phyloP scores from a whole-genome alignment of 2,113 vertebrate species.

The Diphyllodes magnificus region DNA sequence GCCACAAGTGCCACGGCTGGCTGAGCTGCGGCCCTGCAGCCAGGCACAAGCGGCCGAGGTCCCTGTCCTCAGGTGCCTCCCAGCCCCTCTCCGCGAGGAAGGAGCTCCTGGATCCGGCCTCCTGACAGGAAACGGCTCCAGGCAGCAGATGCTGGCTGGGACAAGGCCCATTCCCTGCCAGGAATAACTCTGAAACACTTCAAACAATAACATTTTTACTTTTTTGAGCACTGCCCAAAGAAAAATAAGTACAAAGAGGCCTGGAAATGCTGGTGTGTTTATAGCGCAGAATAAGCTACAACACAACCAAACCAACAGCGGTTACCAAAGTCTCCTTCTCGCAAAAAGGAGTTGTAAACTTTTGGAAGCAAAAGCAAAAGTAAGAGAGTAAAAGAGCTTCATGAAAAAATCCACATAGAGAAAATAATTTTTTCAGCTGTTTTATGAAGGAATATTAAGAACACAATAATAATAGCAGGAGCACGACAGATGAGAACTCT shows the following conservation, averaged over 20 bases:
- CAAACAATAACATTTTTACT: slow-evolving; percentile 21
- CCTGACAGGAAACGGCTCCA: not conserved
- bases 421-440: not conserved
- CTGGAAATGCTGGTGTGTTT: not conserved
- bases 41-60: not conserved
- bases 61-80: not conserved
- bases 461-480: not conserved
- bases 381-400: not conserved
- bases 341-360: not conserved
- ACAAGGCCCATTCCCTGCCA: not conserved
- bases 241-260: not conserved
- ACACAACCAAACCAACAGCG: not conserved
- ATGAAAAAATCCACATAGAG: not conserved
- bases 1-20: not conserved
- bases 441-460: not conserved
- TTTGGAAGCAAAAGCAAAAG: not conserved
- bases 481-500: not conserved
- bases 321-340: not conserved
- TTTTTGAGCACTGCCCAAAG: not conserved
- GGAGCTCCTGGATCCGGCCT: not conserved
- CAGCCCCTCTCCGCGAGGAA: not conserved
- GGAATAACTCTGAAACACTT: not conserved
- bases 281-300: not conserved
- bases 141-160: not conserved
- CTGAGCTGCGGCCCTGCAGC: not conserved